Evolutionary conservation across 2,888 invertebrate genomes (phyloP).

Genomic region (Laothoe populi): DNA sequence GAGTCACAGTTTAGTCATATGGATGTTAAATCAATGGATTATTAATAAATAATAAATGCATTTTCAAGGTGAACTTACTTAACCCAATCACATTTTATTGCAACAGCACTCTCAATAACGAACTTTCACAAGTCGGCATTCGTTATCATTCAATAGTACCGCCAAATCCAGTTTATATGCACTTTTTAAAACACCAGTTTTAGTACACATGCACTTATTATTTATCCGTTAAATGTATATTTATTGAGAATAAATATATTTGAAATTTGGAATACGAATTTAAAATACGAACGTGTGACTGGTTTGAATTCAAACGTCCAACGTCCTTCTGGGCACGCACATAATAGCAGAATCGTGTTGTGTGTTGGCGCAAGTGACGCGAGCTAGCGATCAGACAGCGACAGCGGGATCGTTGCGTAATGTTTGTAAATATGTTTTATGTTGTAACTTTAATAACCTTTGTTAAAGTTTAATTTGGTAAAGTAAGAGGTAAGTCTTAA

Average conservation of each 20-base stretch:
- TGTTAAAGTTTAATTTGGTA: neutral
- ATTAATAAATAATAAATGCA: neutral
- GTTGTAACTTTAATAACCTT: neutral
- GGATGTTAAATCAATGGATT: neutral
- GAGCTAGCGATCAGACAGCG: constrained; percentile 30
- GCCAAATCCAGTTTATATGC: neutral
- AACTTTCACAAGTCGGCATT: constrained; percentile 16
- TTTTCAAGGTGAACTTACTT: constrained; percentile 19
- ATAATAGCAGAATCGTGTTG: constrained; percentile 36
- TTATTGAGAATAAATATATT: constrained; percentile 6
- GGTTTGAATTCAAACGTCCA: constrained; percentile 31
- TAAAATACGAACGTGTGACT: neutral
- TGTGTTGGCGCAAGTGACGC: constrained; percentile 33
- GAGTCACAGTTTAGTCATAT: neutral
- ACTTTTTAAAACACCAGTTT: neutral
- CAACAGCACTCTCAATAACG: constrained; percentile 20
- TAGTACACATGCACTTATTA: constrained; percentile 16
- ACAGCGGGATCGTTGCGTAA: constrained; percentile 29
- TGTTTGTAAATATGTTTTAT: constrained; percentile 1
- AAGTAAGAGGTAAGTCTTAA: constrained; percentile 8
- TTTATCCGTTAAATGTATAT: constrained; percentile 6
- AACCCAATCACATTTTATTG: constrained; percentile 9
- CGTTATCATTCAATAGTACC: neutral
- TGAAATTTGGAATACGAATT: constrained; percentile 5
- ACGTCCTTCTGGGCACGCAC: constrained; percentile 38